Base-by-base conservation (phyloP, 2,113 vertebrate genomes). In the Spea multiplicata region DNA sequence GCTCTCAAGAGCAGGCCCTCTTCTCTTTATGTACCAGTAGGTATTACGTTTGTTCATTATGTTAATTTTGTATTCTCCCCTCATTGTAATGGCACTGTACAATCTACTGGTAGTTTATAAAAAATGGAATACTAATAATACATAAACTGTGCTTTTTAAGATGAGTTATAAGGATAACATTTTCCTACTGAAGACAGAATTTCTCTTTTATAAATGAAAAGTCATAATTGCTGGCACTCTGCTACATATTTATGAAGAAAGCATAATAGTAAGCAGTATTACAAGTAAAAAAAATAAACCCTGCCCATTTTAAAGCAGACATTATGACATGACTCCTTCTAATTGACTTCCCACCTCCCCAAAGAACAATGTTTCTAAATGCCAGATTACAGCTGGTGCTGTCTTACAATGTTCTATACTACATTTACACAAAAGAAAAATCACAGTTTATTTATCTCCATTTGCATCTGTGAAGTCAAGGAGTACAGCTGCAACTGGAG, bases 271-370 rank as follows among this genome's bases (percentile, higher is more conserved):
- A 66, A 73, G 62, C 62, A 79, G 61, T 73, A 57, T 79, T 44
- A 64, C 70, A 73, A 79, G 59, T 49, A 73, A 66, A 12, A 73
- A 73, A 53, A 45, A 8, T 16, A 50, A 80, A 68, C 61, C 13
- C 64, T 61, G 65, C 67, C 62, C 66, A 55, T 50, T 68, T 44
- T 68, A 67, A 68, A 73, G 62, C 64, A 66, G 45, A 67, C 71
- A 80, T 67, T 80, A 74, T 68, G 71, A 67, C 78, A 80, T 66
- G 52, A 80, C 71, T 79, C 71, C 78, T 80, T 80, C 70, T 64
- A 73, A 59, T 68, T 73, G 16, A 80, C 61, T 73, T 74, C 52
- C 66, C 52, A 68, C 44, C 78, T 68, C 52, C 71, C 45, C 45
- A 74, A 44, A 61, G 49, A 74, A 80, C 62, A 74, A 74, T 74